These are phyloP conservation scores for Anguilla obscura DNA, from an alignment of 2,797 vertebrate genomes.

Conservation along the genomic window DNA sequence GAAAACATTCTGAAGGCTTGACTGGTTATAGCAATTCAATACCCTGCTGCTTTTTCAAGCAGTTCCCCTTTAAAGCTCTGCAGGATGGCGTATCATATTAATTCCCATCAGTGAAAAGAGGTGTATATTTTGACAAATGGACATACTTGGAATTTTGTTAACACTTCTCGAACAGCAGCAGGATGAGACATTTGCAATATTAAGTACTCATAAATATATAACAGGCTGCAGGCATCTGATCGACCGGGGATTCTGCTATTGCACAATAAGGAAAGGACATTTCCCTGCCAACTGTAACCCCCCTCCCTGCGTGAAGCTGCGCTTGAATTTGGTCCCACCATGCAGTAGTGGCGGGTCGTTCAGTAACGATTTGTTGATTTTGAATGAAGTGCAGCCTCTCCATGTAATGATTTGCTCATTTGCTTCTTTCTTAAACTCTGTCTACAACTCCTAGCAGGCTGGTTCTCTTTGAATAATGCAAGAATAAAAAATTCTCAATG, in stretches of 20 bases:
- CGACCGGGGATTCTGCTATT: background rate
- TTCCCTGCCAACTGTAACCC: background rate
- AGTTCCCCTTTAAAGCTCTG: background rate
- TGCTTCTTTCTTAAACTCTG: background rate
- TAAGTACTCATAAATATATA: background rate
- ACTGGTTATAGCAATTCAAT: constrained; percentile 3
- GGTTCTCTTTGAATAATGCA: background rate
- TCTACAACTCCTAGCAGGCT: background rate
- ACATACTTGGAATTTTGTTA: background rate
- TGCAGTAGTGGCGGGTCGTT: background rate
- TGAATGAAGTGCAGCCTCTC: background rate
- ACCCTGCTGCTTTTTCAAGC: background rate
- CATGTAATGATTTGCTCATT: background rate
- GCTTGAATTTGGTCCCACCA: background rate
- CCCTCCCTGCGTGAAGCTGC: background rate
- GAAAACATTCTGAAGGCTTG: background rate
- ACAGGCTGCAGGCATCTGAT: background rate
- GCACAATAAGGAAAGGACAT: background rate
- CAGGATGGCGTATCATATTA: background rate
- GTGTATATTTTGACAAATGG: background rate
- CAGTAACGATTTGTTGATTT: background rate
- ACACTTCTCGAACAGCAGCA: background rate
- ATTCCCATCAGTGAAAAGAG: constrained; percentile 1
- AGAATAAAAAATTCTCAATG: background rate
- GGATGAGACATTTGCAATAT: background rate